phyloP scores from a whole-genome alignment of 2,797 vertebrate species.

The Vultur gryphus region DNA sequence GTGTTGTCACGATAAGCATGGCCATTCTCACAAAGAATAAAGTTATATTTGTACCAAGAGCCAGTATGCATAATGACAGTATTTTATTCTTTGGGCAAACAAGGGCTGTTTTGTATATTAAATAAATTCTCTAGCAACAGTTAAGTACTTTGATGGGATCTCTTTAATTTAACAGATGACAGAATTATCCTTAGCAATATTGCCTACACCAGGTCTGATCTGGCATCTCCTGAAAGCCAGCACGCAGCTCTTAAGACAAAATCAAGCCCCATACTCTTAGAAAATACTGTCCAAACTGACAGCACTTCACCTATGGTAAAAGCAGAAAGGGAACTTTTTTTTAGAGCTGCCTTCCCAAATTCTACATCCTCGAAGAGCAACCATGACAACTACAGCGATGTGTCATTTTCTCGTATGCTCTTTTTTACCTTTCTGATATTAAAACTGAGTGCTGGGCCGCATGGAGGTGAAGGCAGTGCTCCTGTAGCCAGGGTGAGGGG shows the following conservation, averaged over 20 bases:
- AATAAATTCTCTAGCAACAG: neutral
- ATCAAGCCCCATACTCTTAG: neutral
- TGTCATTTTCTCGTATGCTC: fast-evolving
- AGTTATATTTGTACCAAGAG: neutral
- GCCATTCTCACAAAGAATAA: neutral
- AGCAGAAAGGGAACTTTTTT: neutral
- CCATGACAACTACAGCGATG: fast-evolving
- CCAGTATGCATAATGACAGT: neutral
- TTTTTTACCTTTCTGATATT: neutral
- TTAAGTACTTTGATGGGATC: neutral
- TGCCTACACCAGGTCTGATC: neutral
- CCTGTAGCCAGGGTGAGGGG: neutral
- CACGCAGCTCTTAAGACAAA: neutral
- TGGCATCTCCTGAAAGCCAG: neutral
- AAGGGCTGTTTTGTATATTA: neutral
- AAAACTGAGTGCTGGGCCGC: neutral
- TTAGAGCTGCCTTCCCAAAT: neutral
- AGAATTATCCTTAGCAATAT: neutral
- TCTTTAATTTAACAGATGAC: neutral
- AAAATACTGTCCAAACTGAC: neutral
- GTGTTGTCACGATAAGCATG: fast-evolving
- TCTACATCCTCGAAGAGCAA: neutral
- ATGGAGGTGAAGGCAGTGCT: neutral
- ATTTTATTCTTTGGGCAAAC: neutral
- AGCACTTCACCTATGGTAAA: neutral